phyloP scores from a whole-genome alignment of 2,797 vertebrate genomes.

The Botia almorhae region DNA sequence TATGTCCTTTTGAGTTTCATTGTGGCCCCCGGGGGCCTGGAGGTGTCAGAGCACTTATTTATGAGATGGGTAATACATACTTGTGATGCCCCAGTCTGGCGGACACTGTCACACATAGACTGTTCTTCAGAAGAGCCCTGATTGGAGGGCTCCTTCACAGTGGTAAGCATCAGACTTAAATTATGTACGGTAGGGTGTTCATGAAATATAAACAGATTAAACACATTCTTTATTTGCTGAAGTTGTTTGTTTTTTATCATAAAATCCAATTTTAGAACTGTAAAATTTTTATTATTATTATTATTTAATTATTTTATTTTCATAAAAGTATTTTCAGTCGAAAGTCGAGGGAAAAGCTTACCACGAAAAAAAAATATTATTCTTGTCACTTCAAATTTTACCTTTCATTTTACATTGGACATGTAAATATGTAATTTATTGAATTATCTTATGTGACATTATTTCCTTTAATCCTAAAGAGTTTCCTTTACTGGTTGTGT shows the following conservation, averaged over 20 bases:
- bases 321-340: not conserved
- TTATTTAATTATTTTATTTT: no score
- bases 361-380: not conserved
- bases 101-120: slow-evolving; percentile 14
- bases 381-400: not conserved
- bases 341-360: not conserved
- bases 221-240: not conserved
- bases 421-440: not conserved
- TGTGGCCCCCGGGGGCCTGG: not conserved
- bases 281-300: no score
- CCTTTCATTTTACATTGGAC: not conserved
- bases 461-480: not conserved
- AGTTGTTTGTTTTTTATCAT: not conserved
- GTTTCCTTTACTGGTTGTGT: not conserved
- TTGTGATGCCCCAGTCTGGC: not conserved
- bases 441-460: not conserved
- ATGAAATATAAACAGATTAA: slow-evolving; percentile 4
- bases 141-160: slow-evolving; percentile 1
- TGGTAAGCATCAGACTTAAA: not conserved
- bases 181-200: slow-evolving; percentile 21
- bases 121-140: not conserved
- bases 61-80: not conserved
- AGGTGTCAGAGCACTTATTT: slow-evolving; percentile 25
- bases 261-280: not conserved
- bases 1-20: slow-evolving; percentile 80